These are phyloP conservation scores for Tetragonula carbonaria DNA, from an alignment of 2,888 invertebrate species.

Conservation along the genomic window DNA sequence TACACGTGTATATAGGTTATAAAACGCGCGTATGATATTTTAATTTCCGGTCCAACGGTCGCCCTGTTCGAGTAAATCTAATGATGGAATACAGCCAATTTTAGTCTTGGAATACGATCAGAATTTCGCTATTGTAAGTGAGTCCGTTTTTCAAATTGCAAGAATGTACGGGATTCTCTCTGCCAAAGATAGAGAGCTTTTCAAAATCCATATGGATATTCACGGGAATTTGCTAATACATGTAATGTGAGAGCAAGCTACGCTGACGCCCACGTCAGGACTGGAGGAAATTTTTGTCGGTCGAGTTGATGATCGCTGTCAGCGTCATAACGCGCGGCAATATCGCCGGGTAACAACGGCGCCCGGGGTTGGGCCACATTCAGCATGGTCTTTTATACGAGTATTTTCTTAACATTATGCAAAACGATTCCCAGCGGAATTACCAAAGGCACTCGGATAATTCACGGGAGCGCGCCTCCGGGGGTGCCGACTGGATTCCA, in stretches of 20 bases:
- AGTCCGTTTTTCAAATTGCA: no score
- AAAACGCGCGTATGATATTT: neutral
- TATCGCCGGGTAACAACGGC: constrained; percentile 43
- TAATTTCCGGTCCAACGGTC: neutral
- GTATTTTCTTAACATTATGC: constrained; percentile 74
- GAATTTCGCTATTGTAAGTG: no score
- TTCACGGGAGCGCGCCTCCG: constrained; percentile 66
- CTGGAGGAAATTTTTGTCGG: neutral
- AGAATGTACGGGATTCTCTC: no score
- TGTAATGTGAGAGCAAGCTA: neutral
- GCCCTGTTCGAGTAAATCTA: neutral
- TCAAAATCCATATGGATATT: no score
- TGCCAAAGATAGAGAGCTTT: no score
- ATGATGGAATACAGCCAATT: neutral
- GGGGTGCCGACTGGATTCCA: constrained; percentile 61
- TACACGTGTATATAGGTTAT: neutral
- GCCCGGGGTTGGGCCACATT: constrained; percentile 12
- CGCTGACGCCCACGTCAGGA: neutral
- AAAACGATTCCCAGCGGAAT: constrained; percentile 72
- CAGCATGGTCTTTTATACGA: constrained; percentile 55
- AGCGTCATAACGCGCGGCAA: constrained; percentile 50
- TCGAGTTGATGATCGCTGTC: constrained; percentile 18
- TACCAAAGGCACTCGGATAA: constrained; percentile 68
- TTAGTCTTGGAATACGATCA: neutral
- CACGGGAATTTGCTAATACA: neutral